These are phyloP conservation scores for Chrysolina haemoptera DNA, from an alignment of 2,888 invertebrate species.

Conservation along the genomic window DNA sequence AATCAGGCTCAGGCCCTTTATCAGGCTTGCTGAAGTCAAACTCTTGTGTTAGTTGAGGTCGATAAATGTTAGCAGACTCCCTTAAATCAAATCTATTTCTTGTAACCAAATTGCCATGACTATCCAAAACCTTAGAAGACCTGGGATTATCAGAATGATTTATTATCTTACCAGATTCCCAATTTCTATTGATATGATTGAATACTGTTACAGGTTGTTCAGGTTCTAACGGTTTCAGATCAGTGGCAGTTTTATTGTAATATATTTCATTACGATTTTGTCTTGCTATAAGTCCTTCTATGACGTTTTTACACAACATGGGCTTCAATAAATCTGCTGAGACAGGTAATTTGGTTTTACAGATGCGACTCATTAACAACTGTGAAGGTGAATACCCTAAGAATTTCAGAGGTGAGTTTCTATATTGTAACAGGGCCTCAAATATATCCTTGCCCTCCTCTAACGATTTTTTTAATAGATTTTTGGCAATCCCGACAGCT, in stretches of 20 bases:
- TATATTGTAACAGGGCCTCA: neutral
- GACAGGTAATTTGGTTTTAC: neutral
- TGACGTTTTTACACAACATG: neutral
- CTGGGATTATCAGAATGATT: neutral
- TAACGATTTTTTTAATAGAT: constrained; percentile 12
- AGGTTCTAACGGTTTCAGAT: neutral
- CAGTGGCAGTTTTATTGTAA: neutral
- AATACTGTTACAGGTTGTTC: constrained; percentile 2
- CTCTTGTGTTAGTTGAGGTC: no score
- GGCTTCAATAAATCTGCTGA: neutral
- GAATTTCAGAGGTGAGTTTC: neutral
- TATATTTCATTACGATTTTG: neutral
- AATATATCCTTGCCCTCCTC: neutral
- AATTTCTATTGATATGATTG: neutral
- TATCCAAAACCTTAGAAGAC: constrained; percentile 5
- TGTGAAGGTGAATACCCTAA: neutral
- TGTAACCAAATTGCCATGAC: neutral
- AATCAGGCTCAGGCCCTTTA: no score
- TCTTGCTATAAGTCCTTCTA: neutral
- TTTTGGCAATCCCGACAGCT: constrained; percentile 11
- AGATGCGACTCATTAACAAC: constrained; percentile 8
- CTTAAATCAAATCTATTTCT: neutral
- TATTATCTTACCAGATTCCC: neutral
- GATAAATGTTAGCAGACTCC: neutral
- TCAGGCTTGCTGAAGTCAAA: no score